A percentile compares a stretch with the other conserved stretches of the same genome.
phyloP scores from a whole-genome alignment of 2,113 vertebrate species.

The Seriola quinqueradiata region DNA sequence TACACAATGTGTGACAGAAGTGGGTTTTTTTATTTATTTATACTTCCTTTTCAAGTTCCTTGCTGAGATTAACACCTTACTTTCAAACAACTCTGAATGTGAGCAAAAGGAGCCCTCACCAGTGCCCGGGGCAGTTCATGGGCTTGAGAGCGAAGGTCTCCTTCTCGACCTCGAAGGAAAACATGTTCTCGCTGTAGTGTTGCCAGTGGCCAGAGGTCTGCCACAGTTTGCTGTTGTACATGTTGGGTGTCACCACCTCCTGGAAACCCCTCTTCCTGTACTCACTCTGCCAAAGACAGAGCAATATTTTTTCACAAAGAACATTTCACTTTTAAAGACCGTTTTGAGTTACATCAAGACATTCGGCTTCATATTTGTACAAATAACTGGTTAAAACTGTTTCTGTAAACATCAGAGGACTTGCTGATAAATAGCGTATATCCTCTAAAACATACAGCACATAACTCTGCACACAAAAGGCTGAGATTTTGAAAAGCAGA shows the following conservation, averaged over 20 bases:
- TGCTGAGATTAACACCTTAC: not conserved
- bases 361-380: not conserved
- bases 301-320: not conserved
- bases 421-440: not conserved
- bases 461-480: conserved; percentile 1
- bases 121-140: conserved; percentile 99
- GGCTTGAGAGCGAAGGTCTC: conserved; percentile 96
- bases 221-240: conserved; percentile 98
- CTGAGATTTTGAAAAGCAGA: conserved; percentile 7
- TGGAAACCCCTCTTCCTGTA: conserved; percentile 96
- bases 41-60: not conserved
- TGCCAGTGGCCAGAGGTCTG: conserved; percentile 98
- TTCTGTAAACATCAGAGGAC: conserved; percentile 5
- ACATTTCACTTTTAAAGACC: not conserved
- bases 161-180: conserved; percentile 97
- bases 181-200: conserved; percentile 99
- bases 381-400: conserved; percentile 3
- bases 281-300: conserved; percentile 85
- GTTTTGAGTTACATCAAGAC: not conserved
- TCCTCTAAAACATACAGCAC: not conserved
- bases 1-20: not conserved
- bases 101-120: conserved; percentile 81
- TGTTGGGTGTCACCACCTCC: conserved; percentile 96
- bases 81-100: not conserved
- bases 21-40: not conserved